phyloP scores from a whole-genome alignment of 2,113 vertebrate genomes.

The Nothobranchius furzeri region DNA sequence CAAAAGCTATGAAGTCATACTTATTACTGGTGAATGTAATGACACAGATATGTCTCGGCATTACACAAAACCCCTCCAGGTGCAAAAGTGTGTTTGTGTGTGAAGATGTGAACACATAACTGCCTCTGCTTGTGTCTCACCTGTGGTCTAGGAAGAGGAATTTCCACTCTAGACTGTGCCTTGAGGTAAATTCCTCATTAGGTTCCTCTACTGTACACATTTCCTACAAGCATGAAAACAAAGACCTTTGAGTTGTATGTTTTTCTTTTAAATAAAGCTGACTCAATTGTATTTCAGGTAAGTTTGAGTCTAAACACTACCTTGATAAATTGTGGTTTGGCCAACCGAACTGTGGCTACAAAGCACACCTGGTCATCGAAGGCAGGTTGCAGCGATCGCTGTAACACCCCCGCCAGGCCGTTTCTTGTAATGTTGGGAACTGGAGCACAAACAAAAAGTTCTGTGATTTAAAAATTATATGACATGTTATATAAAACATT shows the following conservation, averaged over 20 bases:
- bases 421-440: conserved; percentile 91
- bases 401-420: conserved; percentile 93
- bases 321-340: conserved; percentile 99
- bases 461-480: background rate
- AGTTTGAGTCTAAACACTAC: conserved; percentile 64
- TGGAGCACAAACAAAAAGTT: conserved; percentile 56
- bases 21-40: too few species aligned
- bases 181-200: conserved; percentile 97
- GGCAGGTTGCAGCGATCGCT: conserved; percentile 87
- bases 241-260: background rate
- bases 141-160: conserved; percentile 98
- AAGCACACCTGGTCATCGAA: conserved; percentile 97
- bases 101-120: background rate
- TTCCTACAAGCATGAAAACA: conserved; percentile 79
- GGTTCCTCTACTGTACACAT: conserved; percentile 99
- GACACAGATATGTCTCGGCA: too few species aligned
- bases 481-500: too few species aligned
- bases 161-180: conserved; percentile 99
- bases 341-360: conserved; percentile 94
- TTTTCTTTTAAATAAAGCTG: background rate
- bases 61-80: too few species aligned
- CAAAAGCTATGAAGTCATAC: too few species aligned
- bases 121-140: conserved; percentile 61
- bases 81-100: too few species aligned
- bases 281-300: background rate